Conservation (phyloP, 2,113 vertebrate species). For the Corythornis vintsioides region DNA sequence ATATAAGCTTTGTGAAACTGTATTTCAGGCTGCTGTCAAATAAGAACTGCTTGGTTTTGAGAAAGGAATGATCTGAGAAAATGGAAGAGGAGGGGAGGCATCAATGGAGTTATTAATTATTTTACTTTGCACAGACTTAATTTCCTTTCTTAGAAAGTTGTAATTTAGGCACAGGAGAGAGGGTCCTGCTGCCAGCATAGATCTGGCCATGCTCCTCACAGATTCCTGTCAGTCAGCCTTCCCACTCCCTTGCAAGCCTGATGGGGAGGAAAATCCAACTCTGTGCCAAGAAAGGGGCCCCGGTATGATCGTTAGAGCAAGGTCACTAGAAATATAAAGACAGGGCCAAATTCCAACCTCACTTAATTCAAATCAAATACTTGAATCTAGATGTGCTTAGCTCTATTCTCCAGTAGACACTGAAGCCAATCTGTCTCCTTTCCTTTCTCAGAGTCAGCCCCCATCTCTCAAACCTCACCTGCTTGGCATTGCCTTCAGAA, state of each 20-base stretch:
- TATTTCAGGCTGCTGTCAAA: constrained; percentile 25
- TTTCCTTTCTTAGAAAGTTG: not conserved
- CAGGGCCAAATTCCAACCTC: not conserved
- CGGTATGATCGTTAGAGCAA: not conserved
- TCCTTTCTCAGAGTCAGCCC: not conserved
- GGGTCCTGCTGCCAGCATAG: not conserved
- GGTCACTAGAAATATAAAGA: not conserved
- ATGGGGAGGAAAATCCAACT: not conserved
- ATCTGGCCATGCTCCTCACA: not conserved
- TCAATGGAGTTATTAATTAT: not conserved
- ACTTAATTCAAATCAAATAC: not conserved
- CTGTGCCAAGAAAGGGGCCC: not conserved
- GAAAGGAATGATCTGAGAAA: not conserved
- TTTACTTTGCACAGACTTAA: not conserved
- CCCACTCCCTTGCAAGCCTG: not conserved
- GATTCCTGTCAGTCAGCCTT: not conserved
- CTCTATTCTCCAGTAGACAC: not conserved
- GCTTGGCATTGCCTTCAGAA: not conserved
- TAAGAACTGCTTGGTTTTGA: not conserved
- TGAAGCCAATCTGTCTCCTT: accelerated
- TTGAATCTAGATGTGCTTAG: not conserved
- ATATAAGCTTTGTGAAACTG: not conserved
- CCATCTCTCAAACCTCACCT: not conserved
- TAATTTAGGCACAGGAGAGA: not conserved
- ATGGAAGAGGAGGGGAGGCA: not conserved